These are phyloP conservation scores for Thryonomys swinderianus DNA, from an alignment of 2,113 vertebrate species.

Conservation along the genomic window DNA sequence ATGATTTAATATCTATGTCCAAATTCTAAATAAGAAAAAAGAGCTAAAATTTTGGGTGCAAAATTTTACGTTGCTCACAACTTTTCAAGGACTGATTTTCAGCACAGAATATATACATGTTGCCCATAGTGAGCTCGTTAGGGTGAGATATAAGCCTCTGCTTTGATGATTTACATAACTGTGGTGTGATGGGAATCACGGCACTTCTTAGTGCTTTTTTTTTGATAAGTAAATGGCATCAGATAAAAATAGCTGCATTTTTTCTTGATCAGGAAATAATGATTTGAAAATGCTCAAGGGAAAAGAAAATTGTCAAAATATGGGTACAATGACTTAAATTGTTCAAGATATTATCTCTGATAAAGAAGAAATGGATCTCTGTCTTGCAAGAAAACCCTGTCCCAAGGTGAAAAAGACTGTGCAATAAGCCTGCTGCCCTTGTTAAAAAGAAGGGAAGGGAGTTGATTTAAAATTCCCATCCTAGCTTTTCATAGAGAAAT, in stretches of 20 bases:
- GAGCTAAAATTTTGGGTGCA: neutral
- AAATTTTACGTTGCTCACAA: neutral
- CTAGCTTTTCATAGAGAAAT: no score
- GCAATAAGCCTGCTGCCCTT: no score
- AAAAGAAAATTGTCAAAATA: slow-evolving; percentile 35
- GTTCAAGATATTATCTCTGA: neutral
- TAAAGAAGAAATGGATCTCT: neutral
- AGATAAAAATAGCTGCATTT: slow-evolving; percentile 45
- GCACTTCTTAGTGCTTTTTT: neutral
- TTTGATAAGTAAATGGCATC: slow-evolving; percentile 39
- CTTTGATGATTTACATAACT: neutral
- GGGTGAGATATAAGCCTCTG: neutral
- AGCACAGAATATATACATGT: fast-evolving
- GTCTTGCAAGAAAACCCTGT: neutral
- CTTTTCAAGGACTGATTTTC: neutral
- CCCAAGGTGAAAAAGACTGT: neutral
- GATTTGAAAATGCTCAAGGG: slow-evolving; percentile 54
- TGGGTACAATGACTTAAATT: slow-evolving; percentile 38
- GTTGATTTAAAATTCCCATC: neutral
- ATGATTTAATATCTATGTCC: neutral
- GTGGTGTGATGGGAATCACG: neutral
- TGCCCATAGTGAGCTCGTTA: neutral
- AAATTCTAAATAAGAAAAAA: neutral
- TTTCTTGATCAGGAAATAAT: slow-evolving; percentile 5
- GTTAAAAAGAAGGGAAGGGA: neutral